These are phyloP conservation scores for Drosophila infuscata DNA, from an alignment of 2,888 invertebrate species.

Conservation along the genomic window DNA sequence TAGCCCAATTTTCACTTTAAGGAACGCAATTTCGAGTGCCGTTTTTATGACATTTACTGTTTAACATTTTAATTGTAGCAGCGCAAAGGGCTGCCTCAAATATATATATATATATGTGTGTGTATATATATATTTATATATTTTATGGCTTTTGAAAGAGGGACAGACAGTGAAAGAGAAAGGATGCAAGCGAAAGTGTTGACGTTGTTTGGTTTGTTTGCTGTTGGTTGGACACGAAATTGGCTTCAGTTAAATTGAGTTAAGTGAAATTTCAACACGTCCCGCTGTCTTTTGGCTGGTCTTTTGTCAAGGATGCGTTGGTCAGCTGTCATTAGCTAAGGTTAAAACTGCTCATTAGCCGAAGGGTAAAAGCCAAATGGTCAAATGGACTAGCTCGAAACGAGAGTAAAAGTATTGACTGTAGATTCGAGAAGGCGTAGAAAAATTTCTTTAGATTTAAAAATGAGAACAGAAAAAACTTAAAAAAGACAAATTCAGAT, in stretches of 20 bases:
- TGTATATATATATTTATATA: background rate
- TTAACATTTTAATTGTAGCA: conserved; percentile 81
- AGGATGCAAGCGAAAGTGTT: conserved; percentile 57
- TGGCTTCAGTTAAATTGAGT: conserved; percentile 23
- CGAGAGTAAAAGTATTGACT: conserved; percentile 18
- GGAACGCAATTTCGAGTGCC: conserved; percentile 37
- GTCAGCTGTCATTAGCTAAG: conserved; percentile 76
- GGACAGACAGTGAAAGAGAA: background rate
- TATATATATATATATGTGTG: background rate
- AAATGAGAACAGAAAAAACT: background rate
- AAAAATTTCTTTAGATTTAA: background rate
- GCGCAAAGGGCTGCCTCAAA: conserved; percentile 21
- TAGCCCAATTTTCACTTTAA: conserved; percentile 50
- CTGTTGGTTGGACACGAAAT: conserved; percentile 14
- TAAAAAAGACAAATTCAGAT: background rate
- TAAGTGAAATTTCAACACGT: conserved; percentile 15
- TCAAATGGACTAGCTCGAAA: conserved; percentile 10
- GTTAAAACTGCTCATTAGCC: conserved; percentile 74
- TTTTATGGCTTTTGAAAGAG: conserved; percentile 36
- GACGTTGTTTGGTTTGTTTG: conserved; percentile 35
- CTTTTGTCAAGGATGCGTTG: conserved; percentile 33
- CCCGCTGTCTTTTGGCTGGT: conserved; percentile 15
- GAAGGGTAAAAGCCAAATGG: conserved; percentile 48
- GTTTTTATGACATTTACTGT: conserved; percentile 67
- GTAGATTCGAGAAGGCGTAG: background rate